Percentiles rank a stretch among this genome's conserved stretches.
phyloP scores from a whole-genome alignment of 2,797 vertebrate genomes.

The Tapera naevia region DNA sequence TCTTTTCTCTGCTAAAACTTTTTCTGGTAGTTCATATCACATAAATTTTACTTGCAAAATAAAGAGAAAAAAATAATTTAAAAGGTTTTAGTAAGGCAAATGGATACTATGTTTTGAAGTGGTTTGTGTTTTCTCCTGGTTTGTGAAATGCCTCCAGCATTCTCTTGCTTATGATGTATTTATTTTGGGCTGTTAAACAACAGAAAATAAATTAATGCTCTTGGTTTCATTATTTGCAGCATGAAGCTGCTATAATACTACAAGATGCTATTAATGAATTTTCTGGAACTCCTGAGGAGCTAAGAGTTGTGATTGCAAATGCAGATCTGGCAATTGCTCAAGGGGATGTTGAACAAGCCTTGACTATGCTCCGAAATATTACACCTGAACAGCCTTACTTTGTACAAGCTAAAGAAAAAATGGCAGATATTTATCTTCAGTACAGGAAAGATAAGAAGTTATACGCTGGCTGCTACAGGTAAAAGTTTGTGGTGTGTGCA shows the following conservation, averaged over 20 bases:
- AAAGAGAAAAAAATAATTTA: not conserved
- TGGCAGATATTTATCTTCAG: constrained; percentile 93
- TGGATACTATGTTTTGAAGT: not conserved
- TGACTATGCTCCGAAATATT: constrained; percentile 91
- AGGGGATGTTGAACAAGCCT: constrained; percentile 90
- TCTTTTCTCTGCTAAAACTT: not conserved
- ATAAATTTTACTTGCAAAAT: not conserved
- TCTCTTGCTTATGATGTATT: not conserved
- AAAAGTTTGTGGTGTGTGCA: not conserved
- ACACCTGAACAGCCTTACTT: constrained; percentile 92
- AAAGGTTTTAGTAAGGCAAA: not conserved
- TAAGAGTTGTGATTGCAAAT: constrained; percentile 91
- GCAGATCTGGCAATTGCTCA: constrained; percentile 89
- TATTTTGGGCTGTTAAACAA: not conserved
- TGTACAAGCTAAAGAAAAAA: constrained; percentile 93
- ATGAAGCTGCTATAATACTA: constrained; percentile 94
- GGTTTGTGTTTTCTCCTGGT: accelerated
- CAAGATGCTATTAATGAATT: constrained; percentile 97
- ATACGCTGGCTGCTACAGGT: constrained; percentile 95
- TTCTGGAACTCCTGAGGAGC: constrained; percentile 91
- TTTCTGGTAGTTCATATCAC: not conserved
- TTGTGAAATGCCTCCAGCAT: not conserved
- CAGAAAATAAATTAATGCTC: not conserved
- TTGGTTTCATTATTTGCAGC: constrained; percentile 76
- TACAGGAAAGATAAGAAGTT: constrained; percentile 92